phyloP scores from a whole-genome alignment of 2,888 invertebrate species.

The Chrysolina americana region DNA sequence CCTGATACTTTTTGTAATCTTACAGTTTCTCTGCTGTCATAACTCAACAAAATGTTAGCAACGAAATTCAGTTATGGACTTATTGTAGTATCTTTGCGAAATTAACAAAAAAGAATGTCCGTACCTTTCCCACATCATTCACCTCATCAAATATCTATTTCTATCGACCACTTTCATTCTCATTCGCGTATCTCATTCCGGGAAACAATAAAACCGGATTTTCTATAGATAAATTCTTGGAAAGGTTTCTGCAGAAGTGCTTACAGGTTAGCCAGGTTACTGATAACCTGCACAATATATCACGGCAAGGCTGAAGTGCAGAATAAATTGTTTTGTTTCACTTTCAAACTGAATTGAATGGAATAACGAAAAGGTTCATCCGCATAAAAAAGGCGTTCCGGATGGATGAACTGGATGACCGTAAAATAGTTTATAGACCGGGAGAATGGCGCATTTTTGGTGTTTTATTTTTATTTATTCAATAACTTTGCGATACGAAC shows the following conservation, averaged over 20 bases:
- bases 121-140: conserved; percentile 1
- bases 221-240: conserved; percentile 15
- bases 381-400: conserved; percentile 5
- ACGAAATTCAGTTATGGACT: no score
- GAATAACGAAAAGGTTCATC: conserved; percentile 13
- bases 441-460: neutral
- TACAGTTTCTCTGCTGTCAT: no score
- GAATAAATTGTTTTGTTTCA: conserved; percentile 23
- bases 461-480: neutral
- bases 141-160: conserved; percentile 16
- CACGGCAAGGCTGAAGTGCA: conserved; percentile 13
- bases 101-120: neutral
- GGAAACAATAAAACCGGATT: conserved; percentile 13
- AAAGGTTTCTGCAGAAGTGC: conserved; percentile 9
- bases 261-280: conserved; percentile 31
- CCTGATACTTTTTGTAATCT: no score
- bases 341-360: conserved; percentile 3
- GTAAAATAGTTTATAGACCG: neutral
- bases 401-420: neutral
- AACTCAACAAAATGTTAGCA: no score
- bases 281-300: conserved; percentile 29
- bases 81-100: no score
- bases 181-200: conserved; percentile 10
- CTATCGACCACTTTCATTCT: neutral
- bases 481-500: no score